Percentiles rank a stretch among this genome's conserved stretches.
phyloP scores from a whole-genome alignment of 1,140 invertebrate species.

The Drosophila yakuba region DNA sequence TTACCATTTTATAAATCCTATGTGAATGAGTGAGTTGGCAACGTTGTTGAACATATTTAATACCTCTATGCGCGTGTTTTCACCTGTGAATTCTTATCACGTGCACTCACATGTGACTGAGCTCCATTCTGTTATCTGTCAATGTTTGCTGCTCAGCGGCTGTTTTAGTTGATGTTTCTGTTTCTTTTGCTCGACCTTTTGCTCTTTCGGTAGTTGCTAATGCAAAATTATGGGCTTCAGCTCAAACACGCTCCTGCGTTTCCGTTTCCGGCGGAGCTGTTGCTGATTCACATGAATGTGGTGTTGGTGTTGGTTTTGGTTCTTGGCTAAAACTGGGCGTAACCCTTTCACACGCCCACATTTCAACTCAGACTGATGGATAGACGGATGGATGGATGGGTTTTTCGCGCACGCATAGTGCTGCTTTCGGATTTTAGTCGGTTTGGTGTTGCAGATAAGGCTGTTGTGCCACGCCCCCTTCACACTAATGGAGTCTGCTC shows the following conservation, averaged over 20 bases:
- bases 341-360: constrained; percentile 36
- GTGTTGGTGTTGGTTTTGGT: constrained; percentile 9
- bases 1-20: constrained; percentile 26
- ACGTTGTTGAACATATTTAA: constrained; percentile 22
- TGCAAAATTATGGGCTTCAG: constrained; percentile 77
- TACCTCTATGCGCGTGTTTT: constrained; percentile 15
- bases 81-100: constrained; percentile 72
- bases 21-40: constrained; percentile 38
- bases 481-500: constrained; percentile 25
- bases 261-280: constrained; percentile 60
- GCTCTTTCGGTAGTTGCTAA: constrained; percentile 46
- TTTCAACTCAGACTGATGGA: constrained; percentile 27
- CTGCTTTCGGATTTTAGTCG: constrained; percentile 4
- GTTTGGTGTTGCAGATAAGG: constrained; percentile 19
- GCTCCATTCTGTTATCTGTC: constrained; percentile 47
- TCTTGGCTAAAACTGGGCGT: constrained; percentile 30
- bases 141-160: constrained; percentile 37
- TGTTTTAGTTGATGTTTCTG: constrained; percentile 29
- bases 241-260: constrained; percentile 73
- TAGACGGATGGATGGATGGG: constrained; percentile 20
- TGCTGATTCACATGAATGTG: constrained; percentile 35
- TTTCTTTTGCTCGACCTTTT: constrained; percentile 1
- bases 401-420: constrained; percentile 42
- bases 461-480: constrained; percentile 18
- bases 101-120: constrained; percentile 60